Percentiles rank a stretch among this genome's conserved stretches.
These are phyloP conservation scores for Drosophila longiperda DNA, from an alignment of 2,888 invertebrate species.

Conservation along the genomic window DNA sequence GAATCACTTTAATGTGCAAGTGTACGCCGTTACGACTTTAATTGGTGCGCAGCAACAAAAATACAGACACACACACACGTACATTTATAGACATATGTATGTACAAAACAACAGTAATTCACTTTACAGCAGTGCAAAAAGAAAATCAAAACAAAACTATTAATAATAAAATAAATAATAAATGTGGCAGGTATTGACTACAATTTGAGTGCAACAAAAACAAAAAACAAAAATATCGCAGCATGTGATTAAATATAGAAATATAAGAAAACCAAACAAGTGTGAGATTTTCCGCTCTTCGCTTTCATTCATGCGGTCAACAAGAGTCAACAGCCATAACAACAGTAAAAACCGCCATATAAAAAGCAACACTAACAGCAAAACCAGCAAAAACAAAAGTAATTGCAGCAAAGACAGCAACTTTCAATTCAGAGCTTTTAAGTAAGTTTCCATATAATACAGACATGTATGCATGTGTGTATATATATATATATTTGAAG, in stretches of 20 bases:
- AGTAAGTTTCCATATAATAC: slow-evolving; percentile 58
- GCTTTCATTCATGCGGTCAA: slow-evolving; percentile 77
- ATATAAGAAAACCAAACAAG: slow-evolving; percentile 70
- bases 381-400: slow-evolving; percentile 34
- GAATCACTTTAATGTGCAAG: slow-evolving; percentile 62
- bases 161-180: slow-evolving; percentile 33
- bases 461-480: slow-evolving; percentile 6
- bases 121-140: slow-evolving; percentile 43
- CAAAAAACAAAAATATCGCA: slow-evolving; percentile 17
- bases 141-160: slow-evolving; percentile 49
- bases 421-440: slow-evolving; percentile 41
- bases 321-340: slow-evolving; percentile 59
- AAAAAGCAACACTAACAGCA: slow-evolving; percentile 43
- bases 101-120: slow-evolving; percentile 32
- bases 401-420: slow-evolving; percentile 25
- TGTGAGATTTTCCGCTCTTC: slow-evolving; percentile 60
- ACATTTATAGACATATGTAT: background rate
- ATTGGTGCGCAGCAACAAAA: slow-evolving; percentile 50
- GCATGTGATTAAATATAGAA: slow-evolving; percentile 28
- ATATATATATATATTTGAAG: background rate
- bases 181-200: slow-evolving; percentile 33
- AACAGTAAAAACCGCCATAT: slow-evolving; percentile 35
- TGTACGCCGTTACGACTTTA: slow-evolving; percentile 49
- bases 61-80: slow-evolving; percentile 18
- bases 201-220: slow-evolving; percentile 36